A percentile compares a stretch with the other conserved stretches of the same genome.
Conservation (phyloP, 2,113 vertebrate genomes). For the Seriola dumerili region DNA sequence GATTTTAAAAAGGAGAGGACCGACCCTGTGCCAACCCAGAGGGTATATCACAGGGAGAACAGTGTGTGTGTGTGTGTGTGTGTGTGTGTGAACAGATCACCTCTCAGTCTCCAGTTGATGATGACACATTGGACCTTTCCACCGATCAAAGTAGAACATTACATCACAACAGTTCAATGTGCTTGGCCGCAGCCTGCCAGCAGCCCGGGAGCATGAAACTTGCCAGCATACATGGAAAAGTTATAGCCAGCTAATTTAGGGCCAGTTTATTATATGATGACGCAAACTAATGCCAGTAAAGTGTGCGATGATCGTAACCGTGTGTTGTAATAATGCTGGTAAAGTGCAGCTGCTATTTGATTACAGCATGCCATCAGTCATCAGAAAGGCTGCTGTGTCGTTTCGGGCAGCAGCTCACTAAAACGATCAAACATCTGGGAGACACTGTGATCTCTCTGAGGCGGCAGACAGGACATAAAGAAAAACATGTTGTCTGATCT, state of each 20-base stretch:
- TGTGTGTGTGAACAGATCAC: constrained; percentile 51
- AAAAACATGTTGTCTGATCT: neutral
- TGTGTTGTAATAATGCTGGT: constrained; percentile 33
- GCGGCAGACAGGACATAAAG: neutral
- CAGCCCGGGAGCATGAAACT: constrained; percentile 15
- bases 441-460: neutral
- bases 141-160: constrained; percentile 69
- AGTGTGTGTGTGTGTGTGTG: constrained; percentile 5
- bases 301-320: neutral
- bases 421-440: constrained; percentile 16
- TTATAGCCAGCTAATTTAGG: constrained; percentile 16
- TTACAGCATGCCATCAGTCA: neutral
- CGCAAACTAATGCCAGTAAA: constrained; percentile 24
- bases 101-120: constrained; percentile 64
- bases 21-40: constrained; percentile 47
- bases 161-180: constrained; percentile 67
- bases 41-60: constrained; percentile 17
- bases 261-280: constrained; percentile 29
- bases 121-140: constrained; percentile 72
- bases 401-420: neutral
- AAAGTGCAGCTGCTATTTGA: constrained; percentile 30
- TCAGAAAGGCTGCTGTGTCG: neutral
- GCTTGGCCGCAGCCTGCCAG: constrained; percentile 27
- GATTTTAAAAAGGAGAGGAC: neutral
- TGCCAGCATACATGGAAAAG: constrained; percentile 30